Percentiles rank a stretch among this genome's conserved stretches.
Conservation (phyloP, 2,113 vertebrate species). For the Ceuthmochares aereus region DNA sequence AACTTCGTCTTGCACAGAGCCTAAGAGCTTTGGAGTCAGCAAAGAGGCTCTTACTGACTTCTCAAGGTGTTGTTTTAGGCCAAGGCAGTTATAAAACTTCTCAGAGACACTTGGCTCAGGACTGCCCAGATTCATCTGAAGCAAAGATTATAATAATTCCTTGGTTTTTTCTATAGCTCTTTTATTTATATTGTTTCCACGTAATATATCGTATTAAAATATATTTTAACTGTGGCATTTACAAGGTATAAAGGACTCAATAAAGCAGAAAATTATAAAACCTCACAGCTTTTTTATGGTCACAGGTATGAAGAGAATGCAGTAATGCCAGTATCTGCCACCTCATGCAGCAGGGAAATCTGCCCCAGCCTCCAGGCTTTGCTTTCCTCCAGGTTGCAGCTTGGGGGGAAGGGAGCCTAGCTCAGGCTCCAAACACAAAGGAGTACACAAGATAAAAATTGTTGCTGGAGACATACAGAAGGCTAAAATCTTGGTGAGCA, state of each 20-base stretch:
- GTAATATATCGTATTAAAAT: neutral
- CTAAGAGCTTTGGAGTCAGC: neutral
- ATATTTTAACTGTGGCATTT: neutral
- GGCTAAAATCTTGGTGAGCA: neutral
- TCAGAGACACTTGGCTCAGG: neutral
- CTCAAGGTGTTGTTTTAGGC: neutral
- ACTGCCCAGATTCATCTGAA: neutral
- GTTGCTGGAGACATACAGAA: neutral
- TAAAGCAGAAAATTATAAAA: neutral
- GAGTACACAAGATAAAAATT: neutral
- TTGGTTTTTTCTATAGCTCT: neutral
- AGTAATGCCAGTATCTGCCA: slow-evolving; percentile 17
- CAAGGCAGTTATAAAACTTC: neutral
- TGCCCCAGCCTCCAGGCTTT: neutral
- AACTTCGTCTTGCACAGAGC: neutral
- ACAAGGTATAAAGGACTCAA: neutral
- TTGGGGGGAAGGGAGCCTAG: neutral
- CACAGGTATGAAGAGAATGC: neutral
- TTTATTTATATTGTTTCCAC: neutral
- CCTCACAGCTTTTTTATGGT: neutral
- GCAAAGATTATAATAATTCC: neutral
- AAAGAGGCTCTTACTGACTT: neutral
- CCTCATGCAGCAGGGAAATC: neutral
- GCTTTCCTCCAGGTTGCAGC: neutral
- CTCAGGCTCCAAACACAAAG: neutral